A percentile compares a stretch with the other conserved stretches of the same genome.
Conservation (phyloP, 2,113 vertebrate species). For the Archilochus colubris region DNA sequence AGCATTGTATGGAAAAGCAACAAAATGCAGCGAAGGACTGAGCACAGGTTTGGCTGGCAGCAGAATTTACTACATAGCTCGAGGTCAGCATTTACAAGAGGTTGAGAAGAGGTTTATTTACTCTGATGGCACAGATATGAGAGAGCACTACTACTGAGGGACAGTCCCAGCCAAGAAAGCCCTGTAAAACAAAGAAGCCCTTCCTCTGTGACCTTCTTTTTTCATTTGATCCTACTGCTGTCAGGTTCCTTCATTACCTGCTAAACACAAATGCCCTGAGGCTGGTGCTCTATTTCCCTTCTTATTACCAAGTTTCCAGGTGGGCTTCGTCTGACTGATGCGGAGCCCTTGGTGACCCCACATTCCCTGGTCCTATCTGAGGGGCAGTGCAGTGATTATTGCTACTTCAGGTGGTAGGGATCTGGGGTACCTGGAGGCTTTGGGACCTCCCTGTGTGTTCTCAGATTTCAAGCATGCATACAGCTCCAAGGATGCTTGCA, state of each 20-base stretch:
- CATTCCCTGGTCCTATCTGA: accelerated
- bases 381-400: neutral
- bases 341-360: neutral
- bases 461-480: accelerated
- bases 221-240: neutral
- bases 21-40: accelerated
- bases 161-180: neutral
- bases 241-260: neutral
- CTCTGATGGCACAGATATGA: neutral
- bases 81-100: neutral
- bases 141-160: neutral
- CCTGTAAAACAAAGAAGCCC: neutral
- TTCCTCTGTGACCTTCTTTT: accelerated
- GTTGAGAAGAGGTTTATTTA: neutral
- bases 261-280: neutral
- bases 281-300: neutral
- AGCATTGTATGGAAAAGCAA: neutral
- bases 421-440: neutral
- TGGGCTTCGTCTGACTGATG: neutral
- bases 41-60: neutral
- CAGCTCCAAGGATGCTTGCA: neutral
- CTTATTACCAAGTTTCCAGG: neutral
- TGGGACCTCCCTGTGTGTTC: neutral
- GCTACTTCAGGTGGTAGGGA: neutral
- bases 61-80: neutral